phyloP scores from a whole-genome alignment of 2,797 vertebrate genomes.

The Dromococcyx pavoninus region DNA sequence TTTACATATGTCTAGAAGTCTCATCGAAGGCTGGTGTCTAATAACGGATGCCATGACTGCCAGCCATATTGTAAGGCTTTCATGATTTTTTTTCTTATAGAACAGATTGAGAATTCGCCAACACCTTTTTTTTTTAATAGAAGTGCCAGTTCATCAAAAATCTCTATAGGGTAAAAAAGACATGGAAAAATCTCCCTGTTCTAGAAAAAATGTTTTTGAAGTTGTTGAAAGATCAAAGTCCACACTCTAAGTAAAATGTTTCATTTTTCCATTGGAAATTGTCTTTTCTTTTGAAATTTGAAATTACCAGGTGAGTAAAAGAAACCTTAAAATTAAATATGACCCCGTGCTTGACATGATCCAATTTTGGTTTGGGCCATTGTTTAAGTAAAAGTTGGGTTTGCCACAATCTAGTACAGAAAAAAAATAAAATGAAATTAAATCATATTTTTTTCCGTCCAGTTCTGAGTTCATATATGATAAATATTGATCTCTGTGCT shows the following conservation, averaged over 20 bases:
- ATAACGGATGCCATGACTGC: neutral
- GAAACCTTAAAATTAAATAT: neutral
- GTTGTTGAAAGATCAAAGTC: neutral
- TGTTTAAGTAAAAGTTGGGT: neutral
- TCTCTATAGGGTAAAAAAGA: neutral
- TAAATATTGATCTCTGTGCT: neutral
- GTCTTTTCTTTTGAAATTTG: neutral
- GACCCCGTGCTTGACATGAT: neutral
- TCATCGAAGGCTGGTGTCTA: neutral
- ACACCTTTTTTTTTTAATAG: neutral
- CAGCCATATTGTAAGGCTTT: neutral
- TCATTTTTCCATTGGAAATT: neutral
- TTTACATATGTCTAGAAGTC: neutral
- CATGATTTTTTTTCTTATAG: neutral
- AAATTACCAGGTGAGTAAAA: neutral
- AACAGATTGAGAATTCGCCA: conserved; percentile 43
- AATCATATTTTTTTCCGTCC: neutral
- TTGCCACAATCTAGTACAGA: neutral
- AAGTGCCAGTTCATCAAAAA: conserved; percentile 28
- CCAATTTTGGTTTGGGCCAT: neutral
- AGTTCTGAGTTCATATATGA: neutral
- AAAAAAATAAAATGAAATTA: neutral
- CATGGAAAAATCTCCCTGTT: neutral
- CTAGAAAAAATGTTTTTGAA: neutral
- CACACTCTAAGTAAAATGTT: neutral